A percentile compares a stretch with the other conserved stretches of the same genome.
Evolutionary conservation across 2,797 vertebrate genomes (phyloP).

Genomic region (Micromesistius poutassou): DNA sequence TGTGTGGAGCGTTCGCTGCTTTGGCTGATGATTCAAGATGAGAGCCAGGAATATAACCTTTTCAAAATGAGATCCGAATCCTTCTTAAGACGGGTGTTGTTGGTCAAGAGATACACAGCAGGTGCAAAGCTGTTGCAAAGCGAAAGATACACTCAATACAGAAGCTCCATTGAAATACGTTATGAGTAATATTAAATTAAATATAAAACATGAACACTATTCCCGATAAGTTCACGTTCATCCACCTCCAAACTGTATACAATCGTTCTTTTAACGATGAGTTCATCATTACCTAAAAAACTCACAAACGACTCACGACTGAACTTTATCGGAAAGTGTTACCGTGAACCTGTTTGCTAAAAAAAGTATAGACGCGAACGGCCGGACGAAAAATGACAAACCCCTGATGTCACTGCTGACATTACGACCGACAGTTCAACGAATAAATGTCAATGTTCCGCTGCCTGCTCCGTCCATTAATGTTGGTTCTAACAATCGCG

Average conservation of each 20-base stretch:
- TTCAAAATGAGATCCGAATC: background rate
- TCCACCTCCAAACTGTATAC: background rate
- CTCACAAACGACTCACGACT: background rate
- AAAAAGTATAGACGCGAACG: too few relatives aligned
- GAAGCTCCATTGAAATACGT: background rate
- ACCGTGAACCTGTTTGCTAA: too few relatives aligned
- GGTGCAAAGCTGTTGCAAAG: background rate
- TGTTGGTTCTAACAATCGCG: conserved; percentile 32
- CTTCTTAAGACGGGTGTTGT: background rate
- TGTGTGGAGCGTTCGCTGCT: conserved; percentile 36
- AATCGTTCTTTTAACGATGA: background rate
- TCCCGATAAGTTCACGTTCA: background rate
- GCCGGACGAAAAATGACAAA: background rate
- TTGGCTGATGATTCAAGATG: background rate
- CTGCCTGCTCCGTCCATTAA: conserved; percentile 51
- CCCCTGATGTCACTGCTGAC: conserved; percentile 46
- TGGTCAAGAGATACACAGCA: background rate
- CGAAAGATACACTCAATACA: background rate
- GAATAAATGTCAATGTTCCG: conserved; percentile 43
- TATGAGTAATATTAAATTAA: background rate
- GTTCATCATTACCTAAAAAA: too few relatives aligned
- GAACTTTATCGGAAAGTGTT: background rate
- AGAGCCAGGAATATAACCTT: background rate
- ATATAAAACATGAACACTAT: background rate
- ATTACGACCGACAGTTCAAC: conserved; percentile 46